Evolutionary conservation across 92 coral and sea anemone genomes (phyloP).

Genomic region (Zoanthus sansibaricus): DNA sequence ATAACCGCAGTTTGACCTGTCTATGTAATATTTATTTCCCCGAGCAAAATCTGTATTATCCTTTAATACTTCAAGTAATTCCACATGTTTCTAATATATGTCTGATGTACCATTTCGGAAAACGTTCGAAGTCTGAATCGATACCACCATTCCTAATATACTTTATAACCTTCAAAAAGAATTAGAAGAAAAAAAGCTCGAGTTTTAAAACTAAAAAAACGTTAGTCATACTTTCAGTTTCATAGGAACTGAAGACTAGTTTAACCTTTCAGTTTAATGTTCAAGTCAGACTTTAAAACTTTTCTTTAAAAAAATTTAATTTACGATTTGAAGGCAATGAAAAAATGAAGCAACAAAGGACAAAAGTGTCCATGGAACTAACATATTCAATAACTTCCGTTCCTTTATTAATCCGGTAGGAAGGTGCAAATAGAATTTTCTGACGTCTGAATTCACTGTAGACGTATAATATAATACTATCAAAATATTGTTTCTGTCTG

Average conservation of each 20-base stretch:
- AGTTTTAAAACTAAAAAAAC: background rate
- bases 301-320: background rate
- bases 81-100: conserved; percentile 5
- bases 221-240: background rate
- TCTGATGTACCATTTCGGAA: background rate
- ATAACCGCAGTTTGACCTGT: conserved; percentile 2
- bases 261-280: background rate
- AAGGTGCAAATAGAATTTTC: background rate
- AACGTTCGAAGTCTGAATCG: background rate
- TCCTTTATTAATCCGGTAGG: background rate
- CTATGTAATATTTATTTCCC: background rate
- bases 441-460: background rate
- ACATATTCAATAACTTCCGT: background rate
- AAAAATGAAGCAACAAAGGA: background rate
- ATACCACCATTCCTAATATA: background rate
- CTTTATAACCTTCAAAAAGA: background rate
- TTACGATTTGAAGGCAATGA: background rate
- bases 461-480: background rate
- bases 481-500: background rate
- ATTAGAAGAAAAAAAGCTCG: background rate
- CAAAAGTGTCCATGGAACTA: background rate
- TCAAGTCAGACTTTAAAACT: background rate
- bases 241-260: background rate
- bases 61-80: conserved; percentile 41
- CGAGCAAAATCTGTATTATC: conserved; percentile 14